These are phyloP conservation scores for Pygmarrhopalites habei DNA, from an alignment of 1,140 invertebrate species.

Conservation along the genomic window DNA sequence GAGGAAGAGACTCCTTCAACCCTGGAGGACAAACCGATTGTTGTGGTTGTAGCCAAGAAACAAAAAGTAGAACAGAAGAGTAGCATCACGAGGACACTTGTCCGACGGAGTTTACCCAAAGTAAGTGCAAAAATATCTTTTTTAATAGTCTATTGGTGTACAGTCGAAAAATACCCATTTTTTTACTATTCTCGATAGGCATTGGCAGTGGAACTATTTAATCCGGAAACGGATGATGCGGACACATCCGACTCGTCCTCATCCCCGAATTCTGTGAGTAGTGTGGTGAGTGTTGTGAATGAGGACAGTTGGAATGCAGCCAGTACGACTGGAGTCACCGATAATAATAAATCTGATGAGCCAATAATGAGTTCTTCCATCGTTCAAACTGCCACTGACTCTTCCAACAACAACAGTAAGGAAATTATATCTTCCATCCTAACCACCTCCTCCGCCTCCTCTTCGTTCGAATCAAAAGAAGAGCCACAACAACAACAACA, in stretches of 20 bases:
- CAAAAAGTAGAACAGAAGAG: conserved; percentile 15
- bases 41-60: background rate
- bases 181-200: too few relatives aligned
- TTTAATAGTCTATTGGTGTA: too few relatives aligned
- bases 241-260: conserved; percentile 73
- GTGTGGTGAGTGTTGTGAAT: conserved; percentile 62
- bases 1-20: background rate
- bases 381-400: background rate
- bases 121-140: too few relatives aligned
- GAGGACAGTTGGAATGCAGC: conserved; percentile 29
- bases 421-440: background rate
- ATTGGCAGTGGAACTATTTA: conserved; percentile 73
- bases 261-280: conserved; percentile 76
- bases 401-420: background rate
- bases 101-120: conserved; percentile 51
- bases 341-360: too few relatives aligned
- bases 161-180: too few relatives aligned
- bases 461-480: too few relatives aligned
- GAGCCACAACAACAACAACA: too few relatives aligned
- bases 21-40: background rate
- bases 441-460: too few relatives aligned
- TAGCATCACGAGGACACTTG: conserved; percentile 21
- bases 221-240: conserved; percentile 81
- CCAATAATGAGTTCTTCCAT: too few relatives aligned
- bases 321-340: background rate